Base-by-base conservation (phyloP, 2,888 invertebrate species). In the Eulithis testata region DNA sequence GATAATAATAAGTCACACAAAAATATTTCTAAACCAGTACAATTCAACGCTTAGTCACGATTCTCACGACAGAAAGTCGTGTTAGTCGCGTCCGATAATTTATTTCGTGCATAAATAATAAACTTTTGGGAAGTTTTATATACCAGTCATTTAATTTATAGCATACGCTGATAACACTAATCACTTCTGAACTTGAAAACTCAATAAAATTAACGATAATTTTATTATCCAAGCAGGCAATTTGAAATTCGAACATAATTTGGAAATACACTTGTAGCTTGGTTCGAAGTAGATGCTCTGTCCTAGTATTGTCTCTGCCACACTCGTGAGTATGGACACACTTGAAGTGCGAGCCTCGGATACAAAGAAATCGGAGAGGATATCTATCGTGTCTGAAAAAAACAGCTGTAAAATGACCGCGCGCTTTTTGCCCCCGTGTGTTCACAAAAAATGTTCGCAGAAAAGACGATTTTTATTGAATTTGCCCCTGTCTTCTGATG, bases 401-500 rank as follows among this genome's bases (percentile, higher is more conserved):
- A n/a, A n/a, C n/a, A n/a, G n/a, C 37, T 37, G 8, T 37, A 37
- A 37, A 5, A 8, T 37, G 37, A 37, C 11, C 52, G 52, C 1
- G 6, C 21, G 21, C 5, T 49, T 37, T 37, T 0, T 11, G 11
- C 11, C 9, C 54, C 63, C 54, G 60, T 67, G 50, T 67, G 60
- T 67, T 63, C 49, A 57, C 51, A 36, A 56, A 60, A 44, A 63
- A 60, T 60, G 57, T 54, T 37, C 6, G 51, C 36, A 37, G 14
- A 11, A 55, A 40, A 60, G 40, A 53, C 50, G 51, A 45, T 45
- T 63, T 53, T 63, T 51, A 64, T 61, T 63, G 57, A 67, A 67
- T 67, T 53, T 64, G 49, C 56, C 45, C 45, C 53, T 58, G 36
- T 63, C 55, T 40, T n/a, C n/a, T n/a, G n/a, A n/a, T n/a, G n/a